Conservation (phyloP, 2,797 vertebrate species). For the Rhinella marina region DNA sequence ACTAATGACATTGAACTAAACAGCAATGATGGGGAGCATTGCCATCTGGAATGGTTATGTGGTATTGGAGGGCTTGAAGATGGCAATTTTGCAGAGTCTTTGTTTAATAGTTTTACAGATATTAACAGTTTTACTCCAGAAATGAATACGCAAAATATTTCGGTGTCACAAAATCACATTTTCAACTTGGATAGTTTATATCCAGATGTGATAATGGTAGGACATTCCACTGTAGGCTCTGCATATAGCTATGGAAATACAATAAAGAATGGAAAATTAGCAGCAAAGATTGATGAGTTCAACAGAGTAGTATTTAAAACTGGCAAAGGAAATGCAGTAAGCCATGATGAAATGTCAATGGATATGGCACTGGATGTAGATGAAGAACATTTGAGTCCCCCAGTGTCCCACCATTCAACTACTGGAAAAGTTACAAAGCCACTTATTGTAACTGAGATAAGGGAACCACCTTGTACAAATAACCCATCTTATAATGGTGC, state of each 20-base stretch:
- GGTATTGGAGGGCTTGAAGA: conserved; percentile 76
- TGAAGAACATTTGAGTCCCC: conserved; percentile 55
- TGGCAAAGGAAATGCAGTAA: conserved; percentile 75
- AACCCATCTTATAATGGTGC: conserved; percentile 60
- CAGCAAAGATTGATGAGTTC: conserved; percentile 92
- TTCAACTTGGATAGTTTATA: conserved; percentile 56
- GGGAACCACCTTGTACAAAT: conserved; percentile 62
- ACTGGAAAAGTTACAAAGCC: conserved; percentile 60
- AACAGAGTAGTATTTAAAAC: conserved; percentile 92
- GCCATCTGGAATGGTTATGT: conserved; percentile 82
- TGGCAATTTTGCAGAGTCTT: conserved; percentile 67
- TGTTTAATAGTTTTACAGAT: conserved; percentile 85
- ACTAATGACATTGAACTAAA: neutral
- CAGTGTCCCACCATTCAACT: conserved; percentile 34
- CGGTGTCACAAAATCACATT: conserved; percentile 59
- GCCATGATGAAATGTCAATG: conserved; percentile 70
- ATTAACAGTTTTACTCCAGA: conserved; percentile 75
- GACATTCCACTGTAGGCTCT: conserved; percentile 63
- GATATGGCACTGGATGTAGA: conserved; percentile 65
- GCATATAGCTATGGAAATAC: conserved; percentile 69
- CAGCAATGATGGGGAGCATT: conserved; percentile 69
- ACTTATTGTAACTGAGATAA: conserved; percentile 59
- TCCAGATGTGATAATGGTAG: conserved; percentile 42
- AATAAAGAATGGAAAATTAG: conserved; percentile 85
- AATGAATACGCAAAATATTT: conserved; percentile 66